Conservation (phyloP, 2,888 invertebrate genomes). For the Apodemia duryi region DNA sequence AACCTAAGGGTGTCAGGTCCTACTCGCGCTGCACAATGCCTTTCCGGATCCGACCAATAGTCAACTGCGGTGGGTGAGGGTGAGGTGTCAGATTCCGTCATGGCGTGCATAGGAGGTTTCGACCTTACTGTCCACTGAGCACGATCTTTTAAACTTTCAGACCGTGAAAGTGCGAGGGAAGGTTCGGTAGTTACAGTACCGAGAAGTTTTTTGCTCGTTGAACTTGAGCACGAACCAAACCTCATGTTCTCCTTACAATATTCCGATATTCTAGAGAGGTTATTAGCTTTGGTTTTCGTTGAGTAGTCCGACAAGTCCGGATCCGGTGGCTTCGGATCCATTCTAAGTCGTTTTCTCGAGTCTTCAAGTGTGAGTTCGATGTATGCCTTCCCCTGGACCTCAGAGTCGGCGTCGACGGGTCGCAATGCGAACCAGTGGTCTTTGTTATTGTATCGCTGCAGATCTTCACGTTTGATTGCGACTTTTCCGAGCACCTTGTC, state of each 20-base stretch:
- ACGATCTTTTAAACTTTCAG: slow-evolving; percentile 70
- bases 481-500: slow-evolving; percentile 90
- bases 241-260: slow-evolving; percentile 72
- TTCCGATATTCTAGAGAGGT: slow-evolving; percentile 65
- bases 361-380: slow-evolving; percentile 87
- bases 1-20: slow-evolving; percentile 76
- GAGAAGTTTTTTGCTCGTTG: slow-evolving; percentile 67
- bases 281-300: slow-evolving; percentile 55
- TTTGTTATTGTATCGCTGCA: slow-evolving; percentile 92
- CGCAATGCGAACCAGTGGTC: slow-evolving; percentile 95
- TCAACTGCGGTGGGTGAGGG: slow-evolving; percentile 70
- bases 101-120: slow-evolving; percentile 67
- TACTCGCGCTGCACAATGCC: slow-evolving; percentile 66
- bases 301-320: slow-evolving; percentile 59
- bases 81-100: slow-evolving; percentile 61
- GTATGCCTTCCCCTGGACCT: slow-evolving; percentile 94
- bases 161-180: slow-evolving; percentile 62
- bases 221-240: slow-evolving; percentile 71
- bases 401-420: slow-evolving; percentile 92
- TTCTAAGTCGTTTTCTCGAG: slow-evolving; percentile 68
- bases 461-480: slow-evolving; percentile 91
- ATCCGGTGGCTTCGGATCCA: slow-evolving; percentile 75
- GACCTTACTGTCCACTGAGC: slow-evolving; percentile 60
- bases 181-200: slow-evolving; percentile 64
- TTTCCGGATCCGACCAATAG: slow-evolving; percentile 74